Base-by-base conservation (phyloP, 2,113 vertebrate genomes). In the Centropus unirufus region DNA sequence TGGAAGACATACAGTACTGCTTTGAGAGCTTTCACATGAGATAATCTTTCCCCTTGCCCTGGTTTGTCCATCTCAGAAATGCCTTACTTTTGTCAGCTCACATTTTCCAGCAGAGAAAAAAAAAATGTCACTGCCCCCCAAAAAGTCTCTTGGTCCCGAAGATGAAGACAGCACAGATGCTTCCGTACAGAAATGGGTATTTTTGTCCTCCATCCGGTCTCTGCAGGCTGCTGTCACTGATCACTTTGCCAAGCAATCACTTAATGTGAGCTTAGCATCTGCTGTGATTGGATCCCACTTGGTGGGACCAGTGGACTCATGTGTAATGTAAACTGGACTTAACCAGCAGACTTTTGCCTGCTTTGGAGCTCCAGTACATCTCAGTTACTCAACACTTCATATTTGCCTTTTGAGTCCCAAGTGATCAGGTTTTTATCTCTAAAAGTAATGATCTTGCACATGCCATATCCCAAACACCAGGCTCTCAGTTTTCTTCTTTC, bases 231-330 rank as follows among this genome's bases (percentile, higher is more conserved):
- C 39, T 20, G 4, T 22, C 12, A 16, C n/a, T 34, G 68, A 30
- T 27, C 34, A 3, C 40, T 83, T 34, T 70, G 72, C 59, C 52
- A 22, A 62, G 64, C 0, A 0, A 80, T 27, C 0, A 0, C 20
- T n/a, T 0, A 22, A 36, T 3, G 0, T 0, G 0, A 75, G 18
- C n/a, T 34, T 39, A 51, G 39, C 30, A 10, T 44, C 30, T 10
- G 5, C 2, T 58, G 49, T 36, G 52, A 14, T 4, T 51, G 59
- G 40, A 85, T 36, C 3, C 44, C 34, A 17, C 14, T 8, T 36
- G n/a, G 59, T 78, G 57, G 61, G 61, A 66, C 24, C 55, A 14
- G 42, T 4, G 5, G 36, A n/a, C 30, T 85, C 51, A 5, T 2
- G 11, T 1, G 0, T 2, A 14, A 19, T 4, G 5, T 57, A n/a